phyloP scores from a whole-genome alignment of 1,140 invertebrate species.

The Nephila pilipes region DNA sequence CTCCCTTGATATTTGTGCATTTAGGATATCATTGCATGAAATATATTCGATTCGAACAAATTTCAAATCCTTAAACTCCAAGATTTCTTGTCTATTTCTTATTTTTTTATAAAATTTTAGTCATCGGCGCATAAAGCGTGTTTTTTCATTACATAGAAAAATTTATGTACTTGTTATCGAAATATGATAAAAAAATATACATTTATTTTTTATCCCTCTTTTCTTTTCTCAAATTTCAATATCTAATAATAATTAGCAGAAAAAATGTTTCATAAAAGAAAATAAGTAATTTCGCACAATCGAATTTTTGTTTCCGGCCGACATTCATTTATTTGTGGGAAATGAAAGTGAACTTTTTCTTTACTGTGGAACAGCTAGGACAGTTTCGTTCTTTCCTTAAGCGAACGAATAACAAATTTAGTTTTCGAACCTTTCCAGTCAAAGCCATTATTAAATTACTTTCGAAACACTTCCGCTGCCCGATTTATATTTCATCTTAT shows the following conservation, averaged over 20 bases:
- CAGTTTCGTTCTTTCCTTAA: neutral
- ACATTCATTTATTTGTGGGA: slow-evolving; percentile 22
- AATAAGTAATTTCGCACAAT: neutral
- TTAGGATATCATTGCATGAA: too few species aligned
- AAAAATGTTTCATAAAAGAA: neutral
- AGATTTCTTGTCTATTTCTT: too few species aligned
- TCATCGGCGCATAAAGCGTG: too few species aligned
- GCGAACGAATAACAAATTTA: slow-evolving; percentile 32
- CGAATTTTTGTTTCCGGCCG: neutral
- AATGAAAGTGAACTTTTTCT: slow-evolving; percentile 1
- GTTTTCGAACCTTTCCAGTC: neutral
- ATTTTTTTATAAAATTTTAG: too few species aligned
- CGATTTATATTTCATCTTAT: slow-evolving; percentile 42
- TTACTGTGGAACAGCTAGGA: neutral
- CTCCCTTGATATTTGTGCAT: too few species aligned
- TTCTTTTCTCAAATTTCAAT: neutral
- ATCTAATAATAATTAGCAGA: neutral
- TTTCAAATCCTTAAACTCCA: too few species aligned
- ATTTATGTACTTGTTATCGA: too few species aligned
- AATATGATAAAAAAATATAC: neutral
- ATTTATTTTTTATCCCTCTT: neutral
- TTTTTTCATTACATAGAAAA: too few species aligned
- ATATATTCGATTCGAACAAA: too few species aligned
- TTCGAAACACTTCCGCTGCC: slow-evolving; percentile 2
- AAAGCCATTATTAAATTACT: slow-evolving; percentile 46